Evolutionary conservation across 2,888 invertebrate genomes (phyloP), one percentile per base, ranked within the genome.

Genomic region (Epiblema foenella): DNA sequence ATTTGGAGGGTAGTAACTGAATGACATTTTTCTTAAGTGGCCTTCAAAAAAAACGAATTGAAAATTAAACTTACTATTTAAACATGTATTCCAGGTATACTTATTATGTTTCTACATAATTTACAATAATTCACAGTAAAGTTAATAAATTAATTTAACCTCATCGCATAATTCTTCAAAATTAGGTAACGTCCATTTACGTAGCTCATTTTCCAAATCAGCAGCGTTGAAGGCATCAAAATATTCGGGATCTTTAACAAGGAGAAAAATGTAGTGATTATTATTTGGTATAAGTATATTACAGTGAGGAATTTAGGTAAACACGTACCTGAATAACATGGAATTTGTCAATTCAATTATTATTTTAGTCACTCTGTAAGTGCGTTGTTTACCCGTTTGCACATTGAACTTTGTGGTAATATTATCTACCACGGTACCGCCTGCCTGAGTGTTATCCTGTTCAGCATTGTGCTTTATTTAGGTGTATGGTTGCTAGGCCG

Each of bases 161-260:
- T 87, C 79, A 68, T 83, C 78, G 79, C 87, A 88, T 59, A 93
- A 74, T 65, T 77, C 71, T 17, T 85, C 76, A 77, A 92, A 91
- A 58, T 87, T 75, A 7, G 87, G 83, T 49, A 85, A 75, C 54
- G 77, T 83, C 91, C 91, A 92, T 76, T 87, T 90, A 4, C 24
- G 73, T 17, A 93, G 71, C 77, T 90, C 90, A 3, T 73, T 75
- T 72, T 90, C 89, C 4, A 93, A 77, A 52, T 84, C 83, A 57
- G 81, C 75, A 0, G 75, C 63, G 56, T 76, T 72, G 1, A 91
- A 76, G 17, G 74, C 83, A 3, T 83, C 72, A 73, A 82, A 92
- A 57, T 81, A 80, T 62, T 83, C 79, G 51, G 67, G 72, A 79
- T 83, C 93, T 93, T 78, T 54, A 86, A 85, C 3, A 68, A 73